These are phyloP conservation scores for Xiphophorus couchianus DNA, from an alignment of 2,113 vertebrate species.

Conservation along the genomic window DNA sequence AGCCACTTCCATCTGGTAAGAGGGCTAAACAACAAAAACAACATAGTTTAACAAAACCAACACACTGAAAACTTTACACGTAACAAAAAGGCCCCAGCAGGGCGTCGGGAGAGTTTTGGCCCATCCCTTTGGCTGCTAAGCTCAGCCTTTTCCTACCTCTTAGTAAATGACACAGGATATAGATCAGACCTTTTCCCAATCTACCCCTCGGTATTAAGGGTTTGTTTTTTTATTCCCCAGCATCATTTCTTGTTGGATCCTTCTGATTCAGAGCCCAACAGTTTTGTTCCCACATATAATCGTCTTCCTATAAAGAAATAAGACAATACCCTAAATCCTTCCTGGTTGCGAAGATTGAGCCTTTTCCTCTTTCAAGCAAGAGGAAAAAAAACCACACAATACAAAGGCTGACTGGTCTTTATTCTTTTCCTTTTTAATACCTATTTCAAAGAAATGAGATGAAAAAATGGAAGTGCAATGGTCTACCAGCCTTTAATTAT, in stretches of 20 bases:
- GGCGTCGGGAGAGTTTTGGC: slow-evolving; percentile 63
- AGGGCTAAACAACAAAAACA: slow-evolving; percentile 79
- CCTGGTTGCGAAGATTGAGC: slow-evolving; percentile 67
- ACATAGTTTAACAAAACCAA: slow-evolving; percentile 72
- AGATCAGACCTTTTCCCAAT: slow-evolving; percentile 55
- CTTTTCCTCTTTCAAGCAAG: slow-evolving; percentile 53
- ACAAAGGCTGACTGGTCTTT: slow-evolving; percentile 68
- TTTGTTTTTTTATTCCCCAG: slow-evolving; percentile 20
- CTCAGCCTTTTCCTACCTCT: slow-evolving; percentile 61
- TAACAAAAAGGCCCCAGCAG: slow-evolving; percentile 63
- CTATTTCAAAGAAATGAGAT: slow-evolving; percentile 78
- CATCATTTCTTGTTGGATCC: slow-evolving; percentile 51
- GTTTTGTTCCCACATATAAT: slow-evolving; percentile 62
- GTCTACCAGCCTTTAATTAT: slow-evolving; percentile 69
- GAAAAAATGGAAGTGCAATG: slow-evolving; percentile 78
- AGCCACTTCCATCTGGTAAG: slow-evolving; percentile 74
- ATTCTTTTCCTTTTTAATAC: slow-evolving; percentile 44
- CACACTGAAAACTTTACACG: slow-evolving; percentile 71
- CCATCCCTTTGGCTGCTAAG: slow-evolving; percentile 61
- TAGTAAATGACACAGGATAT: slow-evolving; percentile 59
- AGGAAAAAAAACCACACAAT: slow-evolving; percentile 77
- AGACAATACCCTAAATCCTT: slow-evolving; percentile 71
- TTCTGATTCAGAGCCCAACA: slow-evolving; percentile 60
- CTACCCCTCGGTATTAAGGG: slow-evolving; percentile 30
- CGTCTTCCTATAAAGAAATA: slow-evolving; percentile 63